Conservation (phyloP, 2,797 vertebrate species). For the Acanthis flammea region DNA sequence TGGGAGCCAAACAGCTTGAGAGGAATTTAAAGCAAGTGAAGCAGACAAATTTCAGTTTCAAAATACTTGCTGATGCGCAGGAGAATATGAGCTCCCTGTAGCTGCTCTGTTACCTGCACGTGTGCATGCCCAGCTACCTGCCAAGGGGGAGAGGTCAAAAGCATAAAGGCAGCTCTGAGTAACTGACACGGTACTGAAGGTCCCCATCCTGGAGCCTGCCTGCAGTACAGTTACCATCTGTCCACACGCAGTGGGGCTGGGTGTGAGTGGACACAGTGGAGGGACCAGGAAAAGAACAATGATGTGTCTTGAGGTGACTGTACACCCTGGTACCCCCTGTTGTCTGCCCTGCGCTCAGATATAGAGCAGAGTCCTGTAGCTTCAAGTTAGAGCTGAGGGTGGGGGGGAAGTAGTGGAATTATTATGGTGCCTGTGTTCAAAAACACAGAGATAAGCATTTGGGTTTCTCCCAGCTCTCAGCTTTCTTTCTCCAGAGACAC, state of each 20-base stretch:
- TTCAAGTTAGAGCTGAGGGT: neutral
- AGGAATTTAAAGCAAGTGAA: neutral
- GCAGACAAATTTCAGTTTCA: neutral
- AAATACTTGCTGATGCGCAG: neutral
- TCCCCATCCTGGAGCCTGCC: neutral
- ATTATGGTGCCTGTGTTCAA: neutral
- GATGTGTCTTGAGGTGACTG: neutral
- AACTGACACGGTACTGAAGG: neutral
- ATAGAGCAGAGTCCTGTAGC: neutral
- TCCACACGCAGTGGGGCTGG: rapidly evolving
- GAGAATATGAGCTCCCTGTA: rapidly evolving
- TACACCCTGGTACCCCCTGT: neutral
- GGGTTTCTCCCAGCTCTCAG: neutral
- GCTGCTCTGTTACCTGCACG: neutral
- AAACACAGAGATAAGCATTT: neutral
- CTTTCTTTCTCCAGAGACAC: neutral
- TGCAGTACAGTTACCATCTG: rapidly evolving
- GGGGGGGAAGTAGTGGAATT: neutral
- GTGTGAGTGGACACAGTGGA: rapidly evolving
- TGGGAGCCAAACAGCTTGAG: neutral
- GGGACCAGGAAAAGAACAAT: neutral
- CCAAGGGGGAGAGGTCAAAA: neutral
- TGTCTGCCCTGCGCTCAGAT: neutral
- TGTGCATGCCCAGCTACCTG: rapidly evolving
- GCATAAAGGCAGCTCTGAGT: neutral